Conservation (phyloP, 2,797 vertebrate species). For the Acanthis flammea region DNA sequence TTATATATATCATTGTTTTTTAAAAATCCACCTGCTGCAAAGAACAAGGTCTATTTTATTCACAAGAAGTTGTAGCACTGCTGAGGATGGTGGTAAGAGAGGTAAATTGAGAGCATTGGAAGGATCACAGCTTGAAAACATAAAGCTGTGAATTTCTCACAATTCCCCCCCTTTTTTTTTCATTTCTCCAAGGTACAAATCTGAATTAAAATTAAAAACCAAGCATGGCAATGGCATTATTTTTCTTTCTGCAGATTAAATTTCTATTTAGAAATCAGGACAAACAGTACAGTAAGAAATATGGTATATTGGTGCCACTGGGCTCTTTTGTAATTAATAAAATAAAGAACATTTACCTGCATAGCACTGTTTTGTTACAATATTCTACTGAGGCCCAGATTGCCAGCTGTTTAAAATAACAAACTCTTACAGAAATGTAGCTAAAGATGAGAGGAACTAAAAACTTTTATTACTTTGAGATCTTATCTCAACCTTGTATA, state of each 20-base stretch:
- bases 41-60: background rate
- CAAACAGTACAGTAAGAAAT: background rate
- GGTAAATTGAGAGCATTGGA: background rate
- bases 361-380: background rate
- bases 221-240: background rate
- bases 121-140: background rate
- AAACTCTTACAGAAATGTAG: background rate
- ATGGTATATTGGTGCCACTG: background rate
- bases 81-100: background rate
- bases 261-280: background rate
- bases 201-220: background rate
- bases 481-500: background rate
- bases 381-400: background rate
- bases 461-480: background rate
- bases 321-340: background rate
- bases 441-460: background rate
- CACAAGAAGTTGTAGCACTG: background rate
- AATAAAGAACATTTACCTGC: conserved; percentile 11
- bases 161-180: accelerated
- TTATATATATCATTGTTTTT: background rate
- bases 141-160: background rate
- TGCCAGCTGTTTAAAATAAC: conserved; percentile 32
- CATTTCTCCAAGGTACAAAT: background rate
- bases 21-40: background rate
- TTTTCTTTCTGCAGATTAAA: background rate